Percentiles rank a stretch among this genome's conserved stretches.
Evolutionary conservation across 30 jellyfish, hydroid and myxozoan genomes (phyloP).

Genomic region (Cassiopea andromeda): DNA sequence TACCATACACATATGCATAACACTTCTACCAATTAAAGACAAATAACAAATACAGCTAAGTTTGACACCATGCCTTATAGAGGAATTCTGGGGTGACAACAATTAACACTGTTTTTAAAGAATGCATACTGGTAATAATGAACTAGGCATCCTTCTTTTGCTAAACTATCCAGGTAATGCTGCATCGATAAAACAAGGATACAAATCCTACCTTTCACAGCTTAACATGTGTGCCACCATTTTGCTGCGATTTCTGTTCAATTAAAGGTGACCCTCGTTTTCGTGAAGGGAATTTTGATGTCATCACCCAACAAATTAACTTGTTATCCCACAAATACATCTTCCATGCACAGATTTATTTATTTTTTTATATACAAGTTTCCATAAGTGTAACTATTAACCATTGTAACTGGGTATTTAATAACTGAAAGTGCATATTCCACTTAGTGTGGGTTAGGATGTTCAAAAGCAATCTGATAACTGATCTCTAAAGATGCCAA

Average conservation of each 20-base stretch:
- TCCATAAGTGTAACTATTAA: too few relatives aligned
- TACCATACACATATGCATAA: too few relatives aligned
- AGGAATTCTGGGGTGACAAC: slow-evolving; percentile 43
- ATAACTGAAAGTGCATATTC: too few relatives aligned
- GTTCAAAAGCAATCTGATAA: neutral
- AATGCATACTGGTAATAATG: slow-evolving; percentile 25
- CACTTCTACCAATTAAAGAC: too few relatives aligned
- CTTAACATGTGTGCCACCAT: neutral
- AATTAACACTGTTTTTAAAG: slow-evolving; percentile 13
- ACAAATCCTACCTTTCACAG: slow-evolving; percentile 16
- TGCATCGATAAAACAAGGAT: slow-evolving; percentile 11
- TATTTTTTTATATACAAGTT: too few relatives aligned
- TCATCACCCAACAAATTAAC: slow-evolving; percentile 20
- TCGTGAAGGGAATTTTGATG: slow-evolving; percentile 32
- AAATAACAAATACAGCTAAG: too few relatives aligned
- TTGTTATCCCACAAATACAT: neutral
- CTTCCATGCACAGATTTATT: neutral
- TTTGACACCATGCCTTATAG: neutral
- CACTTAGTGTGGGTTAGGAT: too few relatives aligned
- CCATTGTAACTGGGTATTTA: too few relatives aligned
- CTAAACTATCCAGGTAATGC: slow-evolving; percentile 12
- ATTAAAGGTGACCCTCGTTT: slow-evolving; percentile 22
- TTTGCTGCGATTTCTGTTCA: neutral
- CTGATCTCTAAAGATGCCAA: slow-evolving; percentile 8
- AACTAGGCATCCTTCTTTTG: slow-evolving; percentile 25